Evolutionary conservation across 2,888 invertebrate genomes (phyloP), one percentile per base, ranked within the genome.

Genomic region (Clepsis dumicolana): DNA sequence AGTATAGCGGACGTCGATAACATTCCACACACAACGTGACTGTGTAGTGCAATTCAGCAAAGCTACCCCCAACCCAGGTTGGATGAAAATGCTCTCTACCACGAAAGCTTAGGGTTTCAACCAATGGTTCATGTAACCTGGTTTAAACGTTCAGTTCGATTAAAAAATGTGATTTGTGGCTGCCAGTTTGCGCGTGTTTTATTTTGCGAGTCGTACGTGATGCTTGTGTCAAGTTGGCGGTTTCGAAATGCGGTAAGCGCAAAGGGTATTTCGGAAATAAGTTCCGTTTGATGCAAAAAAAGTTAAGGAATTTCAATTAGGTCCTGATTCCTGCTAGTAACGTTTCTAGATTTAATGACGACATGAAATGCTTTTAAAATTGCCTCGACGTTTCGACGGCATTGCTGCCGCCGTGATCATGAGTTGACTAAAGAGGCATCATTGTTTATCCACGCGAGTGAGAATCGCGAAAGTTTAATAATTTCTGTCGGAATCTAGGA

Each of bases 81-180:
- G 63, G 48, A 66, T 71, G 67, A 83, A 78, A 77, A 67, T 79
- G 16, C 68, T 77, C 83, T 79, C 74, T 87, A 80, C 70, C 14
- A n/a, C n/a, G 3, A 24, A 18, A 59, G 21, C 1, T 24, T 73
- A 78, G 80, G 77, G 75, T 54, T n/a, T 24, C 27, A n/a, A 5
- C 16, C 8, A 10, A 27, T 10, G 44, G 67, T 25, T 72, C 64
- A 65, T 38, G 57, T 70, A 74, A 67, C 65, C 75, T 82, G 83
- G 84, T 72, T 72, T 70, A 72, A 72, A 73, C 72, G 77, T 78
- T 75, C 83, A 87, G 88, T 87, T 88, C 90, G 91, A 92, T 91
- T 92, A 91, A 92, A 92, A 93, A 93, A 92, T 92, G 89, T 93
- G 92, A 93, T 92, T 92, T 93, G 92, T 91, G 91, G 90, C 85